These are phyloP conservation scores for Thecocarcelia acutangulata DNA, from an alignment of 2,888 invertebrate species.

Conservation along the genomic window DNA sequence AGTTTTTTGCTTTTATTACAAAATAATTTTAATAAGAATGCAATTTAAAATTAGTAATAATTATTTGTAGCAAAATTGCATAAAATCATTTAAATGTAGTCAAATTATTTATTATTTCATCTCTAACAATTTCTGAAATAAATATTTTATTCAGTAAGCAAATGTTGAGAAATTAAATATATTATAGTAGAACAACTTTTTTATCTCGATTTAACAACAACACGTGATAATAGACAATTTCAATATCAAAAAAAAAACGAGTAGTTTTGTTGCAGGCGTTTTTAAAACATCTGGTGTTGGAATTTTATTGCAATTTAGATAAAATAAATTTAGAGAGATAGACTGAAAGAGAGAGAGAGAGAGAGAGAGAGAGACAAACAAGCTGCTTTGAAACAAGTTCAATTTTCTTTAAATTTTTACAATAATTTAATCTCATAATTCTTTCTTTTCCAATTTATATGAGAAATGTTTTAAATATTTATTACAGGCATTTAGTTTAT, in stretches of 20 bases:
- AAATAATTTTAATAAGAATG: too few relatives aligned
- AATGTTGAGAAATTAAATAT: neutral
- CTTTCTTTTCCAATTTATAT: slow-evolving; percentile 43
- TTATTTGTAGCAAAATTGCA: slow-evolving; percentile 27
- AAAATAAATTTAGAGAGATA: neutral
- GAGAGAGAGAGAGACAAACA: slow-evolving; percentile 29
- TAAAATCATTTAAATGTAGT: slow-evolving; percentile 20
- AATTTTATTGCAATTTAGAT: slow-evolving; percentile 41
- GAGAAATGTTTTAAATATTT: slow-evolving; percentile 48
- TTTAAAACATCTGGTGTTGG: slow-evolving; percentile 62
- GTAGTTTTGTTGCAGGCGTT: slow-evolving; percentile 34
- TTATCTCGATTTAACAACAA: slow-evolving; percentile 14
- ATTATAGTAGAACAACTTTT: slow-evolving; percentile 6
- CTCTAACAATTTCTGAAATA: neutral
- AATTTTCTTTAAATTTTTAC: slow-evolving; percentile 27
- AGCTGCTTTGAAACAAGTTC: slow-evolving; percentile 37
- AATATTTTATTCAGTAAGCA: slow-evolving; percentile 1
- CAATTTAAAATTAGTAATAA: neutral
- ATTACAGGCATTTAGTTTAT: slow-evolving; percentile 41
- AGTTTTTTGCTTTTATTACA: too few relatives aligned
- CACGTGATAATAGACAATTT: slow-evolving; percentile 52
- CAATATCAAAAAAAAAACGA: neutral
- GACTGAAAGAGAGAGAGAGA: too few relatives aligned
- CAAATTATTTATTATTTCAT: slow-evolving; percentile 36
- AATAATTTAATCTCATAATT: slow-evolving; percentile 3